phyloP scores from a whole-genome alignment of 1,140 invertebrate genomes.

The Radopholus similis region DNA sequence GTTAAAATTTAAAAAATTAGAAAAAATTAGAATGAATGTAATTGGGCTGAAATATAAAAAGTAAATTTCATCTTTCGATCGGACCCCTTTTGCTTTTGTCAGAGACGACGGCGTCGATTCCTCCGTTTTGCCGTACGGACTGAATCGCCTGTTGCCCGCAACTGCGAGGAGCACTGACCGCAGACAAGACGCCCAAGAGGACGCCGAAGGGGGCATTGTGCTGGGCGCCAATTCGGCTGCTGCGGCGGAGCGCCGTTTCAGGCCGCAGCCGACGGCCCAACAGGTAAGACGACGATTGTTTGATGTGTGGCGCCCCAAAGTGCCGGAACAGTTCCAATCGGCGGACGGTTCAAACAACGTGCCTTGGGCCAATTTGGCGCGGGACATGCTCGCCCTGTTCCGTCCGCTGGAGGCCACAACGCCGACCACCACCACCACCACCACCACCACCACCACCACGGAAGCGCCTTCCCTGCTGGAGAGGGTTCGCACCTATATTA shows the following conservation, averaged over 20 bases:
- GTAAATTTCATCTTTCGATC: background rate
- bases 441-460: constrained; percentile 12
- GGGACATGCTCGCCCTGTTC: constrained; percentile 30
- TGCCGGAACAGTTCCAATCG: background rate
- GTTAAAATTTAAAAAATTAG: background rate
- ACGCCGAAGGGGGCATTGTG: too few relatives aligned
- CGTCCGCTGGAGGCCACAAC: constrained; percentile 13
- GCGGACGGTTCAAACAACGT: background rate
- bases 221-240: background rate
- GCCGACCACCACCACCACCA: constrained; percentile 18
- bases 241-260: background rate
- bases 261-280: too few relatives aligned
- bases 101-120: background rate
- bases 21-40: background rate
- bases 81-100: background rate
- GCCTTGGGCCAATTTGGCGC: constrained; percentile 22
- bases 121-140: background rate
- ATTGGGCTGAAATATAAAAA: background rate
- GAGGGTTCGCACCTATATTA: background rate
- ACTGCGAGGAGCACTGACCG: background rate
- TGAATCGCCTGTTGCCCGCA: background rate
- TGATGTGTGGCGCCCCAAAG: too few relatives aligned
- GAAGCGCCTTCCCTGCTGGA: background rate
- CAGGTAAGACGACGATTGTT: too few relatives aligned
- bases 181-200: background rate